Base-by-base conservation (phyloP, 2,797 vertebrate genomes). In the Diplodus puntazzo region DNA sequence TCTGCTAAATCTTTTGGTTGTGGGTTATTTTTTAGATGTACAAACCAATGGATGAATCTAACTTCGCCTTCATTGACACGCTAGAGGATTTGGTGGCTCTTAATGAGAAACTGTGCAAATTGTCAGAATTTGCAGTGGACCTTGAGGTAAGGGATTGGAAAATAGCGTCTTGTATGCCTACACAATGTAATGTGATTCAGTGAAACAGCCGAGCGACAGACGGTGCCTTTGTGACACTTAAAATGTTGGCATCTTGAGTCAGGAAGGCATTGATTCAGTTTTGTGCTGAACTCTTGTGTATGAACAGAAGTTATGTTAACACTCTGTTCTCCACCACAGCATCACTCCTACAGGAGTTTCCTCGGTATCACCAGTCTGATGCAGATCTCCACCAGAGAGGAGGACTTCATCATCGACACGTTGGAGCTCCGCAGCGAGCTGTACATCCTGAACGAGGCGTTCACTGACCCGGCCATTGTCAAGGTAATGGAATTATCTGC, bases 301-400 rank as follows among this genome's bases (percentile, higher is more conserved):
- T 43, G 7, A n/a, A 45, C 5, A 27, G 50, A 12, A 10, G 8
- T 76, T 54, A n/a, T 45, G 39, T 48, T 50, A 2, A 65, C n/a
- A 10, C 11, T 23, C 23, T 57, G 14, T 60, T 73, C 11, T 87
- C 63, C 12, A 5, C 65, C 3, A 0, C 87, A 99, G 98, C 98
- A 99, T 81, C 98, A 99, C 89, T 99, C 98, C 30, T 99, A 99
- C 89, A 93, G 98, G 84, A 99, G 96, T 83, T 99, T 98, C 88
- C 93, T 98, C 0, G 98, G 98, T 70, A 87, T 99, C 77, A 99
- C 98, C 0, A 98, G 96, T 79, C 95, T 99, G 85, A 97, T 99
- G 96, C 98, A 99, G 86, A 96, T 99, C 83, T 99, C 98, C 59
- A 99, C 98, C 18, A 94, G 98, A 16, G 96, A 95, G 0, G 97